Evolutionary conservation across 2,797 vertebrate species (phyloP), one percentile per base, ranked within the genome.

Genomic region (Spinus pinus): DNA sequence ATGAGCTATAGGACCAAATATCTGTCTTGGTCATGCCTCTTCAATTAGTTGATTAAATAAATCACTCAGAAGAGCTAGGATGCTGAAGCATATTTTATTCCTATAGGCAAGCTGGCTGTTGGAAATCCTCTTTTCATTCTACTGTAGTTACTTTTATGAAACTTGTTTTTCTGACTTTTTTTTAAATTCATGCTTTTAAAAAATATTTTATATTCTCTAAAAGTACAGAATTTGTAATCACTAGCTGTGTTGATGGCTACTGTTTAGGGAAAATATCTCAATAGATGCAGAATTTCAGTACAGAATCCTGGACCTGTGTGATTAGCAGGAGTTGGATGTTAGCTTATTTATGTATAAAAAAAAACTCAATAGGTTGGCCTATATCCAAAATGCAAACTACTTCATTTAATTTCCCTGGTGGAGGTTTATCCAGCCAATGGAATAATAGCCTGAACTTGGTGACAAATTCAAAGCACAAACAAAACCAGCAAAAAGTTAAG

Each of bases 41-140:
- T 86, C 77, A 93, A 89, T 81, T 79, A 79, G 51, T n/a, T 88
- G 54, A 92, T 91, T 86, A 92, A 94, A 84, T 92, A 82, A 93
- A 85, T 91, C 44, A 79, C 19, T 75, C 13, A 71, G 28, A 92
- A 93, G 10, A 46, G 12, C 23, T 75, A 81, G 28, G 33, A 54
- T 62, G 44, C 23, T 69, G 56, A 77, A 42, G 12, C 18, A 39
- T 66, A 47, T 79, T 84, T 86, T 84, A 69, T 81, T 90, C 22
- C 14, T 69, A 4, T 39, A 81, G 57, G 31, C 49, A 88, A 93
- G 7, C 24, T 75, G 23, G 24, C 24, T 86, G 33, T 30, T 58
- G 25, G 47, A 78, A 86, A 69, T 54, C n/a, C 49, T 53, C 35
- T 74, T 54, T 86, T 58, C 14, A 72, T 84, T 86, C 41, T 57